A percentile compares a stretch with the other conserved stretches of the same genome.
phyloP scores from a whole-genome alignment of 2,888 invertebrate genomes.

The Choreutis nemorana region DNA sequence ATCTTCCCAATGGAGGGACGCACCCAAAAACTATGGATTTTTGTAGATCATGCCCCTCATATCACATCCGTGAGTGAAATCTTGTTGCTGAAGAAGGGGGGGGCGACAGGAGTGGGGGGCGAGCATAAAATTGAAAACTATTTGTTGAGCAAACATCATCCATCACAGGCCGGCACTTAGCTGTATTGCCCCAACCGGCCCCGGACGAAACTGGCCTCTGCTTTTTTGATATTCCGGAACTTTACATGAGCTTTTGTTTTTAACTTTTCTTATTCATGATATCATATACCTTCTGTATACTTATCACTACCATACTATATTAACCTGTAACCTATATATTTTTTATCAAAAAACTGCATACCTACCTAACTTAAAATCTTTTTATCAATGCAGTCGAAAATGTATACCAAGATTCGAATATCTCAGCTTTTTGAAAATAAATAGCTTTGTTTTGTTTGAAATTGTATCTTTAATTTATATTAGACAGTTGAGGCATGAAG shows the following conservation, averaged over 20 bases:
- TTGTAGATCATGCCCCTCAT: slow-evolving; percentile 11
- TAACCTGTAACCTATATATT: too few relatives aligned
- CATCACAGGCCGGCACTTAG: slow-evolving; percentile 52
- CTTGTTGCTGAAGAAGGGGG: slow-evolving; percentile 9
- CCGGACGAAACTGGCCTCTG: slow-evolving; percentile 5
- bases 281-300: not conserved
- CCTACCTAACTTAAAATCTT: too few relatives aligned
- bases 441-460: too few relatives aligned
- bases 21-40: too few relatives aligned
- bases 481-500: slow-evolving; percentile 1
- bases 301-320: too few relatives aligned
- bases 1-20: too few relatives aligned
- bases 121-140: slow-evolving; percentile 56
- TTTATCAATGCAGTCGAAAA: too few relatives aligned
- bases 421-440: too few relatives aligned
- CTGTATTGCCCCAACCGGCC: slow-evolving; percentile 33
- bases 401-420: too few relatives aligned
- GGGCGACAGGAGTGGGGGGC: slow-evolving; percentile 10
- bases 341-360: too few relatives aligned
- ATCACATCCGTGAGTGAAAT: slow-evolving; percentile 26
- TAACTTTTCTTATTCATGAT: not conserved
- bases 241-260: too few relatives aligned
- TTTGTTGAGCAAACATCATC: slow-evolving; percentile 57
- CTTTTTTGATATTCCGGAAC: slow-evolving; percentile 5
- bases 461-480: slow-evolving; percentile 1